Evolutionary conservation across 2,888 invertebrate species (phyloP).

Genomic region (Campaea margaritaria): DNA sequence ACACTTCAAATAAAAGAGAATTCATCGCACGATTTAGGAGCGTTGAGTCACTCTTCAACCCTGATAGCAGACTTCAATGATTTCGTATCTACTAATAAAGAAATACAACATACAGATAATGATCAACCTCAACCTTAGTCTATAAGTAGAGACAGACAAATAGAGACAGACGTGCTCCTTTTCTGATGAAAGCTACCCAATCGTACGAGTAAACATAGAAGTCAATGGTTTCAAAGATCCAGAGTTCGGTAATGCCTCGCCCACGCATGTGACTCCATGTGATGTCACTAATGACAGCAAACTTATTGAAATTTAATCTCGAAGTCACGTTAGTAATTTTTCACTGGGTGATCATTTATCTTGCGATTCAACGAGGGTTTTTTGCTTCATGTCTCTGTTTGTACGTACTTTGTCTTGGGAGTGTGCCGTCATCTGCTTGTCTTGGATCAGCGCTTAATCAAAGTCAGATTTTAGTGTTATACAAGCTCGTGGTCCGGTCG

Average conservation of each 20-base stretch:
- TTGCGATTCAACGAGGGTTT: conserved; percentile 41
- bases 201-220: conserved; percentile 15
- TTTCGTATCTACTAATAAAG: conserved; percentile 40
- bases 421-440: conserved; percentile 36
- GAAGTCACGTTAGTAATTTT: conserved; percentile 59
- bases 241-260: conserved; percentile 23
- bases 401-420: conserved; percentile 33
- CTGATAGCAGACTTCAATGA: conserved; percentile 34
- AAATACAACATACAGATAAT: conserved; percentile 40
- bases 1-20: conserved; percentile 9
- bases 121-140: conserved; percentile 34
- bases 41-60: conserved; percentile 34
- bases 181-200: conserved; percentile 38
- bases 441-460: conserved; percentile 32
- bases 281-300: conserved; percentile 38
- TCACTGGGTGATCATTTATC: conserved; percentile 50
- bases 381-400: conserved; percentile 37
- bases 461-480: conserved; percentile 35
- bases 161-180: conserved; percentile 30
- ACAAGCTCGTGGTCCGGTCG: conserved; percentile 25
- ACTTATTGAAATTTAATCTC: conserved; percentile 54
- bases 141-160: conserved; percentile 29
- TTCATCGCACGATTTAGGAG: neutral
- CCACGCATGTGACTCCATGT: conserved; percentile 29
- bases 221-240: conserved; percentile 9